Evolutionary conservation across 2,888 invertebrate genomes (phyloP), one percentile per base, ranked within the genome.

Genomic region (Coelogynopora nodosa): DNA sequence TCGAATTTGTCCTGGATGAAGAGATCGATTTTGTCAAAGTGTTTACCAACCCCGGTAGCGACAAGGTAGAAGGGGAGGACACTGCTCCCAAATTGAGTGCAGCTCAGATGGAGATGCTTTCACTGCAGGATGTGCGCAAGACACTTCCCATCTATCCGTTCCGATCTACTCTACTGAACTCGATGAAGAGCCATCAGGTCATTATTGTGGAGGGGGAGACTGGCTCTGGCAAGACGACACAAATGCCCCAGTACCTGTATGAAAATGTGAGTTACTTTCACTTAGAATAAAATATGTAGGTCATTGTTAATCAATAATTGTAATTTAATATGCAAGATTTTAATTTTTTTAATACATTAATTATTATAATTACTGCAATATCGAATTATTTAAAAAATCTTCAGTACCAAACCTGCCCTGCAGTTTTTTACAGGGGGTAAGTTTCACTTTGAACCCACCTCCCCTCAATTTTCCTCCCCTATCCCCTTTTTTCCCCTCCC

Each of bases 1-100:
- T 98, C 93, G 97, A 98, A 88, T 93, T 97, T 31, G 93, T 98
- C 31, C 92, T 99, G 89, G 97, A 98, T 91, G 98, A 98, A 92
- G 96, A 98, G 92, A 97, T 99, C 90, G 97, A 98, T 91, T 99
- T 99, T 91, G 96, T 99, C 88, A 97, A 98, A 89, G 92, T 93
- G 0, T 89, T 93, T 30, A 92, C 92, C 88, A 92, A 93, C 91
- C 92, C 93, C 0, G 93, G 93, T 26, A 90, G 91, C 0, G 90
- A 90, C n/a, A 90, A 90, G 82, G 87, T 74, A 23, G 49, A 31
- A n/a, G 84, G 30, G 2, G 86, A 86, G 2, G 86, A 89, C 89
- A 93, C 94, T 89, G 87, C 89, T 89, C 93, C 93, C 0, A 93
- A 94, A 90, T 90, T 95, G 86, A 94, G 94, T 26, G 95, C 94